Base-by-base conservation (phyloP, 2,888 invertebrate species). In the Salticus scenicus region DNA sequence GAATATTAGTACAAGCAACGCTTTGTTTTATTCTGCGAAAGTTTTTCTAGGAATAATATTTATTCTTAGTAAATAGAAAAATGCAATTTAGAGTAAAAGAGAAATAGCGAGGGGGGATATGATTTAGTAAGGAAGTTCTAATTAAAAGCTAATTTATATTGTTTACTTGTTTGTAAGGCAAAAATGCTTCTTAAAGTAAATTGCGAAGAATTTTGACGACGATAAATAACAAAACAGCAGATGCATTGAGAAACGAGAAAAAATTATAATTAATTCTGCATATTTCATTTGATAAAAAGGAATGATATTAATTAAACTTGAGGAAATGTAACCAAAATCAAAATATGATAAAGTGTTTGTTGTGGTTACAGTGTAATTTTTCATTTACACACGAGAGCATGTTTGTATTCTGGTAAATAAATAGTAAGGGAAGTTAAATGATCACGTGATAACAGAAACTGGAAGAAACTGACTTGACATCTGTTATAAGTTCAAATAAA, bases 81-180 rank as follows among this genome's bases (percentile, higher is more conserved):
- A 57, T 57, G 57, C 17, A 57, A 57, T 57, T 20, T 24, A 57
- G 5, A 24, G 17, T 17, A 24, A 24, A 57, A 37, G 10, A 10
- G 10, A 37, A 10, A 10, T 10, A 10, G 37, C 7, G 37, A 10
- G 37, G 37, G 37, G 37, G 37, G 37, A 37, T 24, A 1, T 57
- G 57, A 24, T 57, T 57, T 57, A 12, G 4, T 4, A 24, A 7
- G 17, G 24, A n/a, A 24, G 57, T 57, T 57, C 57, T 57, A 57
- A 57, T 57, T 57, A 57, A 57, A 57, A 57, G 57, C 24, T 57
- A 57, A 57, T 57, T 57, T 57, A 24, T 57, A 57, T 57, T 57
- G 57, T 57, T 57, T 57, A 24, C 12, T 20, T 57, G 57, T 57
- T 24, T 7, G 20, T 57, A 7, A 10, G 2, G 17, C 5, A 57